Conservation (phyloP, 2,888 invertebrate genomes). For the Cerastoderma edule region DNA sequence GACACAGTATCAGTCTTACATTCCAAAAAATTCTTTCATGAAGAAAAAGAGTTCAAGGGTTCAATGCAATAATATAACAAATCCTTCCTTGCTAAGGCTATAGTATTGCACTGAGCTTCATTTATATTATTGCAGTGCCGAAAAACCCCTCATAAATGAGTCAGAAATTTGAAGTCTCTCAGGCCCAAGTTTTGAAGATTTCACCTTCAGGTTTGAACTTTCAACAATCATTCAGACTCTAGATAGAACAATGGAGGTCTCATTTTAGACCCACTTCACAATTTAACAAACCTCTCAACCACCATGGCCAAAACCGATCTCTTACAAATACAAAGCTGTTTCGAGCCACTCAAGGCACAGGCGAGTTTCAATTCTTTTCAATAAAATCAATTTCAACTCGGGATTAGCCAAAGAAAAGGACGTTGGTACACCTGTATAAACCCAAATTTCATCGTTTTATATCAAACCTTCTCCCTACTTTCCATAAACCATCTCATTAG, state of each 20-base stretch:
- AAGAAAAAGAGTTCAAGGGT: too few relatives aligned
- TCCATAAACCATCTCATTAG: too few relatives aligned
- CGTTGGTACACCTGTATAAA: conserved; percentile 61
- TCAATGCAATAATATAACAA: too few relatives aligned
- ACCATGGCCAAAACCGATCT: conserved; percentile 36
- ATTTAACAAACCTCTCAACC: conserved; percentile 47
- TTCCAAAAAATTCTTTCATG: too few relatives aligned
- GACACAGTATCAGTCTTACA: too few relatives aligned
- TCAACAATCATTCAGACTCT: conserved; percentile 36
- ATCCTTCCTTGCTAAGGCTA: too few relatives aligned
- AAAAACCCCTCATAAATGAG: conserved; percentile 4
- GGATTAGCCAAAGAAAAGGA: conserved; percentile 57
- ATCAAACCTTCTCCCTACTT: too few relatives aligned
- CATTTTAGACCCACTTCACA: conserved; percentile 57
- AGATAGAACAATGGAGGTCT: conserved; percentile 48
- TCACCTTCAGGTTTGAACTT: conserved; percentile 46
- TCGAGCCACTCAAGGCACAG: conserved; percentile 57
- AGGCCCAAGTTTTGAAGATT: too few relatives aligned
- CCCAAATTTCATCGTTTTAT: conserved; percentile 51
- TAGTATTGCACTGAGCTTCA: too few relatives aligned
- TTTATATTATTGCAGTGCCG: too few relatives aligned
- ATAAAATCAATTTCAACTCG: conserved; percentile 66
- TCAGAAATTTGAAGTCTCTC: too few relatives aligned
- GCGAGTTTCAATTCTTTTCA: conserved; percentile 63
- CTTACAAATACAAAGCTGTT: conserved; percentile 54